Percentiles rank a stretch among this genome's conserved stretches.
Conservation (phyloP, 2,113 vertebrate genomes). For the Octodon degus region DNA sequence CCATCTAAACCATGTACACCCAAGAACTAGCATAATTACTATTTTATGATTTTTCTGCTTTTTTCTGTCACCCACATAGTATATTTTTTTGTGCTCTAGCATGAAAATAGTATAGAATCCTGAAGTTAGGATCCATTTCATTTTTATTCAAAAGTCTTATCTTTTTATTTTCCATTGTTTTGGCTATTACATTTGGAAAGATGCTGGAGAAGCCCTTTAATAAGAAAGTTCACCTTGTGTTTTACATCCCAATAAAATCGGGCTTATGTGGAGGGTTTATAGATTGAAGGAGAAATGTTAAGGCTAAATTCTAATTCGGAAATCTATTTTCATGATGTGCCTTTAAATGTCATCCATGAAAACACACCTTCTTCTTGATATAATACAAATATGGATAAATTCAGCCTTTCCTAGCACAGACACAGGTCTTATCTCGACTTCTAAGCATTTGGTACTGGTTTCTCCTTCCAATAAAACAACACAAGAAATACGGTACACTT, state of each 20-base stretch:
- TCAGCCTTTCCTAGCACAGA: neutral
- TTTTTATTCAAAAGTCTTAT: slow-evolving; percentile 42
- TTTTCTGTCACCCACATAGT: neutral
- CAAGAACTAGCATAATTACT: neutral
- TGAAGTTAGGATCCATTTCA: neutral
- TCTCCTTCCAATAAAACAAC: neutral
- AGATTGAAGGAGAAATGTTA: slow-evolving; percentile 43
- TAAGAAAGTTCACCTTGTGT: slow-evolving; percentile 41
- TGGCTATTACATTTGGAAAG: neutral
- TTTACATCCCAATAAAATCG: slow-evolving; percentile 52
- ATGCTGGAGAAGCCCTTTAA: slow-evolving; percentile 19
- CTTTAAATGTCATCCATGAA: slow-evolving; percentile 59
- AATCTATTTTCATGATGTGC: slow-evolving; percentile 32
- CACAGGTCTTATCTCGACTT: neutral
- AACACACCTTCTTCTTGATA: neutral
- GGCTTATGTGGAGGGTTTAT: slow-evolving; percentile 33
- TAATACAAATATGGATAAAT: neutral
- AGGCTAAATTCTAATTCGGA: slow-evolving; percentile 63
- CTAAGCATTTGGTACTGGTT: neutral
- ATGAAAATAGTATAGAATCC: neutral
- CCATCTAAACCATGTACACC: neutral
- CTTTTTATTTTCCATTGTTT: slow-evolving; percentile 33
- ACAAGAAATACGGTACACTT: neutral
- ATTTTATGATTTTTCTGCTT: neutral
- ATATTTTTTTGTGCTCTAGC: neutral